Percentiles rank a stretch among this genome's conserved stretches.
Conservation (phyloP, 2,797 vertebrate species). For the Bovichtus diacanthus region DNA sequence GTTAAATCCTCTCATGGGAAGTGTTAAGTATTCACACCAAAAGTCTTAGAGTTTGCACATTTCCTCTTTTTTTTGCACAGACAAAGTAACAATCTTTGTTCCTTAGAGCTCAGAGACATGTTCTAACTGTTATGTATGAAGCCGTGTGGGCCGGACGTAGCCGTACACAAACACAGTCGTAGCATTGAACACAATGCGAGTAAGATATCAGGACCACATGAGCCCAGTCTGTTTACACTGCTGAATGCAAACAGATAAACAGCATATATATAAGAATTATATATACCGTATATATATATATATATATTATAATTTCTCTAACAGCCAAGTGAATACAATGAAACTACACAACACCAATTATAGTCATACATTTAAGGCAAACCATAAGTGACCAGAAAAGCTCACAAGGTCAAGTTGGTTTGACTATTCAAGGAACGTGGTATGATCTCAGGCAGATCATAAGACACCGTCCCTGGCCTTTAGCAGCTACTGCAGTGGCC, state of each 20-base stretch:
- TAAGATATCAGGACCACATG: neutral
- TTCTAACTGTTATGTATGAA: neutral
- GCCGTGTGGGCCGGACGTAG: neutral
- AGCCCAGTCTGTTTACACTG: neutral
- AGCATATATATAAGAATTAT: neutral
- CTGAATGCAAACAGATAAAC: neutral
- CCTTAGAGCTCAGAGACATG: neutral
- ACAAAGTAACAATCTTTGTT: neutral
- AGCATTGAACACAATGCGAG: neutral
- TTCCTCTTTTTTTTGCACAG: slow-evolving; percentile 2
- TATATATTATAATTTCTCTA: neutral
- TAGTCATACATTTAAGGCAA: slow-evolving; percentile 17
- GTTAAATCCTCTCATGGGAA: slow-evolving; percentile 31
- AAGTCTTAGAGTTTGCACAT: slow-evolving; percentile 18
- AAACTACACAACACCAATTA: slow-evolving; percentile 9
- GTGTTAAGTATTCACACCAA: slow-evolving; percentile 30
- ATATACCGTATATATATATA: no score
- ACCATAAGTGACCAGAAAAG: slow-evolving; percentile 14
- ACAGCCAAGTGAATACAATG: neutral
- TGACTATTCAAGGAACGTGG: slow-evolving; percentile 76
- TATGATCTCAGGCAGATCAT: slow-evolving; percentile 68
- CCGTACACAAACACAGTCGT: neutral
- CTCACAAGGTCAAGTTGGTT: slow-evolving; percentile 25
- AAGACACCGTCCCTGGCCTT: slow-evolving; percentile 79
- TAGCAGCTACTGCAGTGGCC: slow-evolving; percentile 54